phyloP scores from a whole-genome alignment of 2,888 invertebrate species.

The Pseudococcus jackbeardsleyi region DNA sequence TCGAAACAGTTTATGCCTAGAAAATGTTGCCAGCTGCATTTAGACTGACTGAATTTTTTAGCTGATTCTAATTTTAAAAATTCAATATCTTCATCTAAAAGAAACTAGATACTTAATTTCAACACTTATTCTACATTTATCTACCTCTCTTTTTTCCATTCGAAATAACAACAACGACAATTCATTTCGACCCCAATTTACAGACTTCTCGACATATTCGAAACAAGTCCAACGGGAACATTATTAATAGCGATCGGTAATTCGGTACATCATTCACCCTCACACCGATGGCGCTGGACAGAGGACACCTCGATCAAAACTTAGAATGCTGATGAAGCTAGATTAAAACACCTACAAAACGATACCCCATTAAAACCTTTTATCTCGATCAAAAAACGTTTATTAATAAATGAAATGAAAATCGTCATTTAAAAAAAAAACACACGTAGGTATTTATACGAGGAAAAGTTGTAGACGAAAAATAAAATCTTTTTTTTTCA shows the following conservation, averaged over 20 bases:
- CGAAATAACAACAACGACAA: background rate
- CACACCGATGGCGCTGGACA: background rate
- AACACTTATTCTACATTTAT: too few relatives aligned
- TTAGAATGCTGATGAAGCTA: background rate
- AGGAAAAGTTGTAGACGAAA: constrained; percentile 49
- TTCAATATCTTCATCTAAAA: too few relatives aligned
- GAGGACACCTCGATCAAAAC: background rate
- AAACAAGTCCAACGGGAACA: background rate
- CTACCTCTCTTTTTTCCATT: background rate
- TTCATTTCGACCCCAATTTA: constrained; percentile 8
- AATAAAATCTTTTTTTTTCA: constrained; percentile 45
- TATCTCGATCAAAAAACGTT: constrained; percentile 36
- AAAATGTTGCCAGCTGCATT: too few relatives aligned
- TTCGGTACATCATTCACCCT: background rate
- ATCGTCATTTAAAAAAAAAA: background rate
- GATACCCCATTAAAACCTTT: background rate
- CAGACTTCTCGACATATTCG: background rate
- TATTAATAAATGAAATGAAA: constrained; percentile 43
- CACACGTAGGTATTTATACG: background rate
- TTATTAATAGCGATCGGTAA: background rate
- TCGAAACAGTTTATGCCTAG: too few relatives aligned
- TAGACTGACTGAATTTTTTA: too few relatives aligned
- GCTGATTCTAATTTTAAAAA: too few relatives aligned
- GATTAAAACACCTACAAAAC: constrained; percentile 4
- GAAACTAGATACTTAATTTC: too few relatives aligned